Conservation (phyloP, 2,888 invertebrate species). For the Hypsopygia costalis region DNA sequence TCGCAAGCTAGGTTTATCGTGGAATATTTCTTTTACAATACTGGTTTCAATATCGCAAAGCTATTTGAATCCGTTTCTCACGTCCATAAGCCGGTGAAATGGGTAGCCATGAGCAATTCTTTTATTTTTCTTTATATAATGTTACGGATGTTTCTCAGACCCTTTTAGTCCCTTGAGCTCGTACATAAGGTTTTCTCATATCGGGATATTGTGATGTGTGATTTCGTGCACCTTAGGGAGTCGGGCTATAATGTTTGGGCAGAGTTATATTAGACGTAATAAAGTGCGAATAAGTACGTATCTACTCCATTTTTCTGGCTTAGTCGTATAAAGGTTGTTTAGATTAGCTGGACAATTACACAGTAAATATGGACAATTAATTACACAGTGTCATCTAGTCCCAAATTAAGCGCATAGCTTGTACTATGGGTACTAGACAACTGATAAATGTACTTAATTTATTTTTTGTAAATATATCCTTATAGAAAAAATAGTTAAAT, state of each 20-base stretch:
- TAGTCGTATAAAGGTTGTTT: too few species aligned
- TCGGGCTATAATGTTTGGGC: neutral
- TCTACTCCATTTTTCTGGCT: too few species aligned
- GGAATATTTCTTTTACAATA: neutral
- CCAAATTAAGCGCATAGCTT: too few species aligned
- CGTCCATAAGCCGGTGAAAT: neutral
- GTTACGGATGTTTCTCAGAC: neutral
- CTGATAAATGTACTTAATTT: too few species aligned
- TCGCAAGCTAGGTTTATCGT: too few species aligned
- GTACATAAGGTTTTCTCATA: neutral
- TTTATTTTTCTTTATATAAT: neutral
- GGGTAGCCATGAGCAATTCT: neutral
- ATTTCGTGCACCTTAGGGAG: constrained; percentile 2
- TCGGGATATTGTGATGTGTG: neutral
- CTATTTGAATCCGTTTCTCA: neutral
- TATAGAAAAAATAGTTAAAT: too few species aligned
- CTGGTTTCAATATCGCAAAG: neutral
- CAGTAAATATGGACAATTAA: too few species aligned
- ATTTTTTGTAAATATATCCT: too few species aligned
- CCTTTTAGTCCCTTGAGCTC: neutral
- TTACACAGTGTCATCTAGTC: too few species aligned
- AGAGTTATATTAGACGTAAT: neutral
- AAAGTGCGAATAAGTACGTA: neutral
- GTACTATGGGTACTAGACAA: too few species aligned
- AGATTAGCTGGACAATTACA: too few species aligned